A percentile compares a stretch with the other conserved stretches of the same genome.
phyloP scores from a whole-genome alignment of 1,140 invertebrate species.

The Diachasmimorpha longicaudata region DNA sequence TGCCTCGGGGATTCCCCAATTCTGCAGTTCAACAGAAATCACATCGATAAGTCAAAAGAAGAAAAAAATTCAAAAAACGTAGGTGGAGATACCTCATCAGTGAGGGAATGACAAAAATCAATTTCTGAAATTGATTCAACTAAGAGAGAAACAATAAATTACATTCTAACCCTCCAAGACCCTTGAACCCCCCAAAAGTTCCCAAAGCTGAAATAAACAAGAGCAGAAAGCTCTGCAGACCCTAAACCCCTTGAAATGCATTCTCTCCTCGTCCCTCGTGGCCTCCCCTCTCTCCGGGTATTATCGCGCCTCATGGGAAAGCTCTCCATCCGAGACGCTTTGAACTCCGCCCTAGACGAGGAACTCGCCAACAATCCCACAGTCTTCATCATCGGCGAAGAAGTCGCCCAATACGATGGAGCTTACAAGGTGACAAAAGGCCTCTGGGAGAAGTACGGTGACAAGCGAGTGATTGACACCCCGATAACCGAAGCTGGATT shows the following conservation, averaged over 20 bases:
- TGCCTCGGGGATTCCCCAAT: constrained; percentile 68
- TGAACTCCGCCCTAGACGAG: background rate
- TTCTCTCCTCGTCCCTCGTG: no score
- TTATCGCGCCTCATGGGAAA: background rate
- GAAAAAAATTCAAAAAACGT: no score
- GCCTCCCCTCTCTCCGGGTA: background rate
- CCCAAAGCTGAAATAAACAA: no score
- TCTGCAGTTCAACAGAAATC: constrained; percentile 50
- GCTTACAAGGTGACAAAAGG: background rate
- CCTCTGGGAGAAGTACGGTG: background rate
- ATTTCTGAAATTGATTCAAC: no score
- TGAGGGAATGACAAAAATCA: no score
- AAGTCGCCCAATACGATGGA: background rate
- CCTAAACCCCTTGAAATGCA: no score
- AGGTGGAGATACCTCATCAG: no score
- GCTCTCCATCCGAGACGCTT: background rate
- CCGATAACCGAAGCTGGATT: background rate
- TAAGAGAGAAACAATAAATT: no score
- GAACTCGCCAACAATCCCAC: background rate
- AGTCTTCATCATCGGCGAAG: background rate
- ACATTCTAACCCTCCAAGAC: no score
- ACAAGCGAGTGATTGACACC: background rate
- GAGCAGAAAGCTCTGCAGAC: no score
- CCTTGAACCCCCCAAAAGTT: no score
- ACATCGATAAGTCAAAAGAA: background rate